Evolutionary conservation across 2,113 vertebrate species (phyloP), one percentile per base, ranked within the genome.

Genomic region (Paradisaea rubra): DNA sequence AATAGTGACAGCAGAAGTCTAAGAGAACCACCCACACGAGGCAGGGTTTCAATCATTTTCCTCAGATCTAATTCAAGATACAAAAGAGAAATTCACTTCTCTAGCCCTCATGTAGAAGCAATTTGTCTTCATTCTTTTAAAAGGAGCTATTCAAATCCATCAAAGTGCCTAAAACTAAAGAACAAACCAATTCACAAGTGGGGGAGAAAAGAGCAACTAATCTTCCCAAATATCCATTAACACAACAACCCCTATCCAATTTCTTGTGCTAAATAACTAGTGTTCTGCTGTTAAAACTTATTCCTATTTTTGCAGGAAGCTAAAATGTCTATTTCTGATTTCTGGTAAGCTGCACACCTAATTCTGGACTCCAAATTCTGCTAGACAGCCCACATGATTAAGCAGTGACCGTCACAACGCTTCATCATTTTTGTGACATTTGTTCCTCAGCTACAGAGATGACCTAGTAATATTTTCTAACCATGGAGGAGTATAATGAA

Each of bases 361-460:
- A 69, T 81, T 78, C 42, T 61, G 50, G 24, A 18, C 35, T 39
- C 30, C 14, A 39, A 3, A 9, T 68, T 54, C 78, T 86, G 21
- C 68, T 30, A 15, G 60, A 27, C 9, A 73, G 30, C 4, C 7
- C 69, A 73, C 42, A 16, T 59, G 21, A 50, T 52, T 14, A 15
- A 60, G 49, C 14, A 85, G 56, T 35, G 70, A 52, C 57, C 19
- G 10, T 35, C 57, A 61, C 35, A 60, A 22, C 0, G 0, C 24
- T 65, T 61, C 41, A 56, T 21, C 15, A 10, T 42, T 82, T 90
- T 22, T 22, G 27, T 30, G 52, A 41, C 2, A 2, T 69, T 80
- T 81, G 2, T 13, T 35, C 20, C 3, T 8, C 63, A 86, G 17
- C 33, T 77, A 24, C 2, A 54, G 42, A 77, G 54, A 61, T 25